Base-by-base conservation (phyloP, 2,113 vertebrate genomes). In the Danionella cerebrum region DNA sequence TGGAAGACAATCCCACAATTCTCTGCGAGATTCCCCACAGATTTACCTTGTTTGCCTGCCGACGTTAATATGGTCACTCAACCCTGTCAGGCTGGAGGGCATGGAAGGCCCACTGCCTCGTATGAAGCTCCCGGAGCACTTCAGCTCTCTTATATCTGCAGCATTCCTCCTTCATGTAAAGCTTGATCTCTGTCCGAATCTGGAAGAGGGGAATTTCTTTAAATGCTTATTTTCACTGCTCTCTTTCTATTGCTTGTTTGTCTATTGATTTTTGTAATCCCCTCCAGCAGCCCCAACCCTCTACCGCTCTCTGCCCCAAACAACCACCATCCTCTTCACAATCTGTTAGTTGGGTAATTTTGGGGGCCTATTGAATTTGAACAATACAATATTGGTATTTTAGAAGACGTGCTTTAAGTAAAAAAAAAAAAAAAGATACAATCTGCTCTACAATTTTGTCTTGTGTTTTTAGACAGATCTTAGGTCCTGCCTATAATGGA, bases 61-160 rank as follows among this genome's bases (percentile, higher is more conserved):
- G 67, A 83, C 41, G 78, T 79, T 83, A 84, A 84, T 81, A 84
- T 83, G 83, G 84, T 83, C 84, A 86, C 78, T 87, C 83, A 86
- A 87, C 80, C 85, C 83, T 87, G 75, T 81, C 78, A 62, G 82
- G 82, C 84, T 84, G 81, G 80, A 76, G 85, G 85, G 85, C 84
- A 85, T 86, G 84, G 82, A 83, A 82, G 80, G 79, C 66, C 14
- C 59, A 72, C 72, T 69, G 66, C 75, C 79, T 78, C 73, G 72
- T 66, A 73, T 69, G 72, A 42, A 57, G 57, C 66, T 75, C 70
- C 71, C 78, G 80, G 82, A 80, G 70, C 80, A 80, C 79, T 83
- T 82, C 81, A 78, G 73, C 63, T 66, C 54, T 62, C 41, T n/a
- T n/a, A 21, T 39, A 52, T 21, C 78, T 48, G 42, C 21, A 65